phyloP scores from a whole-genome alignment of 2,113 vertebrate genomes.

The Syngnathoides biaculeatus region DNA sequence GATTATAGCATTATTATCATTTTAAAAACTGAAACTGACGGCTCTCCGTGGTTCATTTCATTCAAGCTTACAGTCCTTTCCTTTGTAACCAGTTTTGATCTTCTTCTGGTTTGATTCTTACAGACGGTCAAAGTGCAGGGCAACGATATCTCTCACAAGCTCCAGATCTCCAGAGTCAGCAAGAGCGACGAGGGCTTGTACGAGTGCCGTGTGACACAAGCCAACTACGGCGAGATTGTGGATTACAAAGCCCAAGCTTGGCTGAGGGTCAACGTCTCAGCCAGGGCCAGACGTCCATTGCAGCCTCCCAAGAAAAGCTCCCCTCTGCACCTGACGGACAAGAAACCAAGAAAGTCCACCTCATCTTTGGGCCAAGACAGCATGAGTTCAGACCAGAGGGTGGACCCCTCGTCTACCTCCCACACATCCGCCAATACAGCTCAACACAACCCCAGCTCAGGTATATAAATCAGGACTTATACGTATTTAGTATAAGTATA shows the following conservation, averaged over 20 bases:
- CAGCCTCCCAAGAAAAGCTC: constrained; percentile 81
- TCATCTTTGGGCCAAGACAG: constrained; percentile 75
- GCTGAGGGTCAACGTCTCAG: constrained; percentile 84
- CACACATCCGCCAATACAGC: constrained; percentile 84
- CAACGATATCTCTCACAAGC: constrained; percentile 97
- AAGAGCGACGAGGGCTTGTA: constrained; percentile 92
- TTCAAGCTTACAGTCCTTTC: not conserved
- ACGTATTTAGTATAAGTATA: not conserved
- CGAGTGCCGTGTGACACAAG: constrained; percentile 89
- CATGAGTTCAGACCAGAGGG: constrained; percentile 80
- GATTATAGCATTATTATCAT: too few relatives aligned
- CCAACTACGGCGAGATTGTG: constrained; percentile 88
- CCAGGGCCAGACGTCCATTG: constrained; percentile 78
- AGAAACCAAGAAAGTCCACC: constrained; percentile 83
- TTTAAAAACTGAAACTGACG: not conserved
- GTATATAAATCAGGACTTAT: constrained; percentile 50
- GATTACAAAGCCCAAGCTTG: constrained; percentile 92
- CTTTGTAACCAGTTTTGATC: not conserved
- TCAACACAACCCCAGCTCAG: constrained; percentile 90
- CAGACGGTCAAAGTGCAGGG: constrained; percentile 98
- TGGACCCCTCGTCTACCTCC: constrained; percentile 81
- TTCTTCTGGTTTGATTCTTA: constrained; percentile 35
- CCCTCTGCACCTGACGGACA: constrained; percentile 88
- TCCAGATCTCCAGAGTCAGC: constrained; percentile 90
- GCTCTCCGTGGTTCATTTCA: not conserved